Evolutionary conservation across 2,113 vertebrate genomes (phyloP).

Genomic region (Ptychochromis oligacanthus): DNA sequence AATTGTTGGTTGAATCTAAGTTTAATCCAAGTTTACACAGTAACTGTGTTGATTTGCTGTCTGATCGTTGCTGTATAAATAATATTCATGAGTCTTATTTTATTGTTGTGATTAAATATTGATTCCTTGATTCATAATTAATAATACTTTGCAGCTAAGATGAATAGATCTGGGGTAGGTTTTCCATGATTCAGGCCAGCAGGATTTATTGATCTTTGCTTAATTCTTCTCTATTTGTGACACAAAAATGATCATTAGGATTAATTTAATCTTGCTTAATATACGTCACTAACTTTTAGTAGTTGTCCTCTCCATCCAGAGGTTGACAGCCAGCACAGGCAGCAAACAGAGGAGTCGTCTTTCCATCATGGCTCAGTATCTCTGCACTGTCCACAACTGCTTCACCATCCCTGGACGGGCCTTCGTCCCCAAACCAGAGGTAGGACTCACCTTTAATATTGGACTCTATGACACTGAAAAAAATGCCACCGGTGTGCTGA

Average conservation of each 20-base stretch:
- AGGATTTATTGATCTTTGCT: background rate
- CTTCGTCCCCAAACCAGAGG: slow-evolving; percentile 93
- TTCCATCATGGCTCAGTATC: slow-evolving; percentile 94
- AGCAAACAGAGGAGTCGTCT: slow-evolving; percentile 89
- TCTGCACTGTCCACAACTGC: slow-evolving; percentile 85
- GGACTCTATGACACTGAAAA: background rate
- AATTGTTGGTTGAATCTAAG: no score
- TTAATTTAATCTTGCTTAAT: background rate
- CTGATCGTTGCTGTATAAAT: background rate
- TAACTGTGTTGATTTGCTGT: background rate
- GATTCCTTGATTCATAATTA: slow-evolving; percentile 19
- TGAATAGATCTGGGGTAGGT: background rate
- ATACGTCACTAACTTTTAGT: background rate
- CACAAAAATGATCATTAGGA: background rate
- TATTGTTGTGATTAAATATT: slow-evolving; percentile 6
- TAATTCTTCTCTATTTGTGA: background rate
- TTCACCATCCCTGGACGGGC: slow-evolving; percentile 92
- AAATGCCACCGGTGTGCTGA: background rate
- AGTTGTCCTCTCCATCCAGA: slow-evolving; percentile 73
- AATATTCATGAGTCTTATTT: background rate
- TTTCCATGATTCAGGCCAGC: background rate
- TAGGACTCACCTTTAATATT: slow-evolving; percentile 66
- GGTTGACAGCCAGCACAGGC: slow-evolving; percentile 86
- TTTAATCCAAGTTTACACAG: no score
- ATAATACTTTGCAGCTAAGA: background rate